Base-by-base conservation (phyloP, 2,113 vertebrate genomes). In the Eulemur macaco region DNA sequence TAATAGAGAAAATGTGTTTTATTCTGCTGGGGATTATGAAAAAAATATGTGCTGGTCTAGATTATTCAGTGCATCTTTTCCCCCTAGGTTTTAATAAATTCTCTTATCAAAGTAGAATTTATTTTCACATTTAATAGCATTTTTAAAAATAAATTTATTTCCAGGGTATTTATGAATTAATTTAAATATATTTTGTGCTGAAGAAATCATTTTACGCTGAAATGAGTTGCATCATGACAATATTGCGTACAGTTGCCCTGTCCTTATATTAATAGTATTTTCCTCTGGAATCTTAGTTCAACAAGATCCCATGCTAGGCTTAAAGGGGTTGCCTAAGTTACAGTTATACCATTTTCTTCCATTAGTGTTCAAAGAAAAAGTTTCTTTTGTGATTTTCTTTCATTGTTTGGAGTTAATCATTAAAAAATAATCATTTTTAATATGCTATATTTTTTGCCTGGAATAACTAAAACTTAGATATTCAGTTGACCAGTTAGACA, bases 81-180 rank as follows among this genome's bases (percentile, higher is more conserved):
- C 39, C 12, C 64, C 78, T 95, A 82, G 34, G 42, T 94, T 97
- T 98, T 97, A 98, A 97, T 96, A 95, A 98, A 96, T 94, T 95
- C 31, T 47, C 71, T 92, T 96, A 97, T 97, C 96, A 98, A 97
- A 96, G 78, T 68, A 95, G 56, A 97, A 97, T 96, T 91, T 96
- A 98, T 98, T 98, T 98, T 96, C 97, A 97, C 74, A 86, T 96
- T 92, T 98, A 97, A 96, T 95, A 97, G 94, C 96, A 96, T 96
- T 97, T 91, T 97, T 84, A 63, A 85, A 93, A 86, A 74, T 96
- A 95, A 97, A 97, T 97, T 97, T 98, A 89, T 97, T 97, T 98
- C 89, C 68, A 77, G 94, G 83, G 45, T 96, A 94, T 94, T 98
- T 96, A 5, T 13, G 89, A 98, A 98, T 98, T 97, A 97, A 97